Evolutionary conservation across 2,888 invertebrate species (phyloP), one percentile per base, ranked within the genome.

Genomic region (Erebia aethiops): DNA sequence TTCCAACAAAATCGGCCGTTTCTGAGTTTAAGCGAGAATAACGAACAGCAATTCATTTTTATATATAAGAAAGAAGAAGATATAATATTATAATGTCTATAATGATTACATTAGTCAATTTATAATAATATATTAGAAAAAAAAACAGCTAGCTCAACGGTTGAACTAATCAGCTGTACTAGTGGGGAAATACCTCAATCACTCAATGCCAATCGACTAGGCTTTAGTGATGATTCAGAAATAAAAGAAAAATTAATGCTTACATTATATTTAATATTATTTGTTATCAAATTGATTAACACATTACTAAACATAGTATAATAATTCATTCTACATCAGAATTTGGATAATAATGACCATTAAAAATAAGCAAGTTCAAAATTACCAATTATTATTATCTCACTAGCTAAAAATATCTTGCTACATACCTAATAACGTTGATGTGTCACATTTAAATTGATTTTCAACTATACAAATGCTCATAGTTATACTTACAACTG

Each of bases 281-380:
- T 73, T 71, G 65, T 73, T 74, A 71, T 75, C 71, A 74, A 70
- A 63, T 68, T 74, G 69, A 74, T 73, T 74, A 75, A 74, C 71
- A 72, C 69, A 18, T 73, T 68, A 74, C 69, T 75, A 73, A 71
- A 77, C 70, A 71, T 71, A 71, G 41, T 71, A 68, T 70, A 71
- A 73, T 58, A 58, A 58, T n/a, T 74, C 66, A 71, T 70, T 75
- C 73, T 77, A 75, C 63, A 73, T 73, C 61, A 72, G 69, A 84
- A 82, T 82, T 78, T 84, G 77, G 81, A 84, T 85, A 82, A 86
- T 81, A 84, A 80, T 79, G 77, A 80, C 79, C 79, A 74, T 82
- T 81, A 35, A 84, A 84, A 80, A 85, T 21, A 88, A 57, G 85
- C 84, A 84, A 77, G 81, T 80, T 79, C 77, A 61, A 21, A 8